phyloP scores from a whole-genome alignment of 2,888 invertebrate genomes.

The Tortrix viridana region DNA sequence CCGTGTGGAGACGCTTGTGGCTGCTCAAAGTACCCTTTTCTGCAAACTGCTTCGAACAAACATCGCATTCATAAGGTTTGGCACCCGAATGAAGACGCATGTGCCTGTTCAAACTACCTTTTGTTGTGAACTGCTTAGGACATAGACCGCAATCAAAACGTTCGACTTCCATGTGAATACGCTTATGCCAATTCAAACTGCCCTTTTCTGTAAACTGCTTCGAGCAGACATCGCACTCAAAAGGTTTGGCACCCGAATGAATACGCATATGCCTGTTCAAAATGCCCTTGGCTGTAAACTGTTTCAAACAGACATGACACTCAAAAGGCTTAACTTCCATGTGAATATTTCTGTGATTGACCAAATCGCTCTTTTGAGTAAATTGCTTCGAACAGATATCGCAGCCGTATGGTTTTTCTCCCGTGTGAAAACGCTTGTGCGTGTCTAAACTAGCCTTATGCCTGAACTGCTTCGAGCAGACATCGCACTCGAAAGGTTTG shows the following conservation, averaged over 20 bases:
- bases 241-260: not conserved
- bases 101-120: too few relatives aligned
- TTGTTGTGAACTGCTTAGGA: too few relatives aligned
- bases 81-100: not conserved
- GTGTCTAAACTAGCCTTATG: not conserved
- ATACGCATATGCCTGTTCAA: not conserved
- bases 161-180: not conserved
- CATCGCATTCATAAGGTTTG: not conserved
- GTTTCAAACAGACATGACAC: not conserved
- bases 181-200: not conserved
- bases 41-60: not conserved
- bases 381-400: not conserved
- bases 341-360: not conserved
- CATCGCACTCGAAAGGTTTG: not conserved
- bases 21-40: not conserved
- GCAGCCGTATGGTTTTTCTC: constrained; percentile 1
- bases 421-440: not conserved
- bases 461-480: not conserved
- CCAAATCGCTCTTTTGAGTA: not conserved
- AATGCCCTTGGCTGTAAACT: not conserved
- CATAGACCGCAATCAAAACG: too few relatives aligned
- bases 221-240: not conserved
- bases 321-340: not conserved
- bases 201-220: not conserved
- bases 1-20: not conserved